Percentiles rank a stretch among this genome's conserved stretches.
Evolutionary conservation across 2,888 invertebrate species (phyloP).

Genomic region (Liopterus haemorrhoidalis): DNA sequence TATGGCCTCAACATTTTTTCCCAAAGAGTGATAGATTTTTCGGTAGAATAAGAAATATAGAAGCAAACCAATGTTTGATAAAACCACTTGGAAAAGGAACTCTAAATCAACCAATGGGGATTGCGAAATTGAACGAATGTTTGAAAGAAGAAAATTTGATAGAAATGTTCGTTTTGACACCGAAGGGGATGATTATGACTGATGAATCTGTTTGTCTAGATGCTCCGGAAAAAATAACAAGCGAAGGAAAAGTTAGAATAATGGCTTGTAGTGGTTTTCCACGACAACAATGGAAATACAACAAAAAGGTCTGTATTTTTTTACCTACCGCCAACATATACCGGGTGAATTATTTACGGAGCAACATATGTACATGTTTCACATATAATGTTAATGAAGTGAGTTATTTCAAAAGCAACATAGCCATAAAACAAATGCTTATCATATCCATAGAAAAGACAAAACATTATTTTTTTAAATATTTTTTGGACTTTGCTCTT

Average conservation of each 20-base stretch:
- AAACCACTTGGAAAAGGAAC: constrained; percentile 56
- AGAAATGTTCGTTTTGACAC: constrained; percentile 67
- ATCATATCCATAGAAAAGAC: too few relatives aligned
- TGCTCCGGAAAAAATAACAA: constrained; percentile 50
- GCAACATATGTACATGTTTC: too few relatives aligned
- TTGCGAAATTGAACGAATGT: constrained; percentile 63
- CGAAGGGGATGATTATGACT: constrained; percentile 69
- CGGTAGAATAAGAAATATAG: constrained; percentile 66
- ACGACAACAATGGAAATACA: constrained; percentile 66
- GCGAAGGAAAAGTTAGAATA: constrained; percentile 59
- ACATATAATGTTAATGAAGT: too few relatives aligned
- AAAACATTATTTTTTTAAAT: too few relatives aligned
- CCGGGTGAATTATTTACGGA: too few relatives aligned
- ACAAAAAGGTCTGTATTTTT: constrained; percentile 49
- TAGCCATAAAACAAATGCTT: too few relatives aligned
- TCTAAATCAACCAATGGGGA: constrained; percentile 63
- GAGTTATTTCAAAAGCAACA: too few relatives aligned
- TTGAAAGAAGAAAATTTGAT: constrained; percentile 53
- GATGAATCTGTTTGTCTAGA: constrained; percentile 85
- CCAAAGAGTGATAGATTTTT: constrained; percentile 83
- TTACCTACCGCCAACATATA: too few relatives aligned
- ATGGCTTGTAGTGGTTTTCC: constrained; percentile 63
- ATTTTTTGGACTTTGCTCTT: too few relatives aligned
- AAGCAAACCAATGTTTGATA: constrained; percentile 54
- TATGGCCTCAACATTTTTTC: constrained; percentile 96